Base-by-base conservation (phyloP, 2,113 vertebrate species). In the Catharus fuscescens region DNA sequence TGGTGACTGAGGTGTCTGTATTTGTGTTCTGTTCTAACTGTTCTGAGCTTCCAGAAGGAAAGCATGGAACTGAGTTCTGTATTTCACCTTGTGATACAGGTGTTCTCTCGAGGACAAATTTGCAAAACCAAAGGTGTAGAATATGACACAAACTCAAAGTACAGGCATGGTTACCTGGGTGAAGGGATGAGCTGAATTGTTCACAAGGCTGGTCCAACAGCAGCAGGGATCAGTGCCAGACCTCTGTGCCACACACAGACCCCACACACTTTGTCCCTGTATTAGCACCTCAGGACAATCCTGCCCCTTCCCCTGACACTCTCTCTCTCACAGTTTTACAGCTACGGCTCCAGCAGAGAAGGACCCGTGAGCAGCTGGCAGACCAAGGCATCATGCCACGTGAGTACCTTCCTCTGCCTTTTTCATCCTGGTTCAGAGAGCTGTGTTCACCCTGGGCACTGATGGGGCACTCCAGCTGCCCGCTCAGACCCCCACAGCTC, bases 281-380 rank as follows among this genome's bases (percentile, higher is more conserved):
- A 2, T 12, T 17, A 47, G 11, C 60, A 20, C 25, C 70, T 64
- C n/a, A 26, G 40, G 6, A 32, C 52, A 65, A 10, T 54, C 29
- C 67, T n/a, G 28, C 76, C 40, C 40, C 76, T 62, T 50, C 57
- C 80, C 66, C 93, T 98, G 92, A 97, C 80, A 2, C 61, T 76
- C 32, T 95, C 82, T 97, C 82, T 97, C 93, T 97, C 91, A 45
- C 97, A 99, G 99, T 99, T 98, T 98, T 99, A 94, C 99, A 99
- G 99, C 98, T 99, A 95, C 99, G 99, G 96, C 99, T 99, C 97
- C 99, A 99, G 97, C 99, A 99, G 98, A 98, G 99, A 97, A 98
- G 99, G 97, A 99, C 98, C 90, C 98, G 99, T 95, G 99, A 99
- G 97, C 99, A 99, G 97, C 98, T 99, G 97, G 98, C 98, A 97